These are phyloP conservation scores for Paradoxurus hermaphroditus DNA, from an alignment of 2,113 vertebrate genomes.

Conservation along the genomic window DNA sequence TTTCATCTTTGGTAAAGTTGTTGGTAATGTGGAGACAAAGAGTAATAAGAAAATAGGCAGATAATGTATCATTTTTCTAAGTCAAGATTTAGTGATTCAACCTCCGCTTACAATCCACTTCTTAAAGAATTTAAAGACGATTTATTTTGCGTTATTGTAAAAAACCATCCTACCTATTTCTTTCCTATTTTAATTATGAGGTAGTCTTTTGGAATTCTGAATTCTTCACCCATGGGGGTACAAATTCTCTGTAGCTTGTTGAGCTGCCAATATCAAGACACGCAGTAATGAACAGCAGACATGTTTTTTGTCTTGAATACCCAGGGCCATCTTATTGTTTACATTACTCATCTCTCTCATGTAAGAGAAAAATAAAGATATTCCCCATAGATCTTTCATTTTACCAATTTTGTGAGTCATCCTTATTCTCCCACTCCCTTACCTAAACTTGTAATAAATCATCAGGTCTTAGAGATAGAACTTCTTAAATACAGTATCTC, in stretches of 20 bases:
- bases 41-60: background rate
- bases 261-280: conserved; percentile 9
- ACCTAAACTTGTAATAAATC: conserved; percentile 51
- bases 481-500: conserved; percentile 33
- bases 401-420: conserved; percentile 51
- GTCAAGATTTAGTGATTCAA: conserved; percentile 47
- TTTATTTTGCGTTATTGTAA: conserved; percentile 26
- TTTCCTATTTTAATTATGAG: conserved; percentile 50
- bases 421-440: conserved; percentile 5
- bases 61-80: conserved; percentile 43
- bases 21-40: background rate
- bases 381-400: conserved; percentile 14
- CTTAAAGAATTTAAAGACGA: conserved; percentile 51
- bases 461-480: conserved; percentile 19
- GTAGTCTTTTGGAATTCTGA: background rate
- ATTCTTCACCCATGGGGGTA: background rate
- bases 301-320: conserved; percentile 44
- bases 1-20: background rate
- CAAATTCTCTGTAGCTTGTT: conserved; percentile 3
- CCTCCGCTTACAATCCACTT: background rate
- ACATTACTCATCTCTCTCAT: conserved; percentile 38
- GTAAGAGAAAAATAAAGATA: conserved; percentile 51
- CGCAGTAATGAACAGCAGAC: conserved; percentile 1
- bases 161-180: conserved; percentile 16
- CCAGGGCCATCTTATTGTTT: conserved; percentile 34